phyloP scores from a whole-genome alignment of 1,140 invertebrate species.

The Apis florea region DNA sequence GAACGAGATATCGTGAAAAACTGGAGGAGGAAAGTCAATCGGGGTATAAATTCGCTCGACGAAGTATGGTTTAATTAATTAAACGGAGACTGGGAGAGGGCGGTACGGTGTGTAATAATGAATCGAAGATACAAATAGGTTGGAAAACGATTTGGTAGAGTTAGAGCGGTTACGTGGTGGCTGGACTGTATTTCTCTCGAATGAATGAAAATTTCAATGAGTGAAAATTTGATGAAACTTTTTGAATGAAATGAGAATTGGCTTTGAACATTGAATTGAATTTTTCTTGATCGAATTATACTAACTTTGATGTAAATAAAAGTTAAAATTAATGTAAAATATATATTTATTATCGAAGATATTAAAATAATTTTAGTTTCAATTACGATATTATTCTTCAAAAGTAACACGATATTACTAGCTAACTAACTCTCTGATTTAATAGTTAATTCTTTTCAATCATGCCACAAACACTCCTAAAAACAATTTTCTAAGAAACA shows the following conservation, averaged over 20 bases:
- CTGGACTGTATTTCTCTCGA: neutral
- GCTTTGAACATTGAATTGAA: neutral
- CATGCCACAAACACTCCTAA: no score
- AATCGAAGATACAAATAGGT: conserved; percentile 7
- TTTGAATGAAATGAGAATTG: neutral
- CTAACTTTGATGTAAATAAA: no score
- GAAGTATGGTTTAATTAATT: conserved; percentile 35
- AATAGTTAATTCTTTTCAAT: no score
- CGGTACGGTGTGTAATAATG: neutral
- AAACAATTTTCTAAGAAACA: no score
- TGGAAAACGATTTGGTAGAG: conserved; percentile 33
- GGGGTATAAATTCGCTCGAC: neutral
- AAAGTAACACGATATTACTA: no score
- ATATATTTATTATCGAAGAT: no score
- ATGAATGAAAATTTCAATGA: neutral
- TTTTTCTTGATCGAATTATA: neutral
- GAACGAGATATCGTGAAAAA: neutral
- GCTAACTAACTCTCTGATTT: no score
- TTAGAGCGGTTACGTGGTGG: neutral
- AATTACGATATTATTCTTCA: no score
- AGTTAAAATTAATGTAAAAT: no score
- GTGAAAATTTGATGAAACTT: neutral
- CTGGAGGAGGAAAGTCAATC: neutral
- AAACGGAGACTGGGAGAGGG: neutral
- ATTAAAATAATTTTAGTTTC: no score